Conservation (phyloP, 2,888 invertebrate genomes). For the Acanthopleura granulata region DNA sequence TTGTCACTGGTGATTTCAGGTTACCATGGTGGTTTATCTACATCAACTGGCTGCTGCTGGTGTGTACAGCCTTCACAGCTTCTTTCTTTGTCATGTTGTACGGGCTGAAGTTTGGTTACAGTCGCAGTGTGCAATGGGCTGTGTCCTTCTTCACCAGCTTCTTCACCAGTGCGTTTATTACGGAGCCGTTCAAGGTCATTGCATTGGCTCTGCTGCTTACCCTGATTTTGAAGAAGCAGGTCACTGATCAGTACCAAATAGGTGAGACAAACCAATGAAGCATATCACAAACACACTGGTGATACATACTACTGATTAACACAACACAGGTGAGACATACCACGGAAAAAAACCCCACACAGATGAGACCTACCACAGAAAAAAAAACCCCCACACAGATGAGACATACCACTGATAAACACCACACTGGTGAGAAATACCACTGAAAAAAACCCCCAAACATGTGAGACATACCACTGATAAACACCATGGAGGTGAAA, state of each 20-base stretch:
- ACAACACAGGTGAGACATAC: too few relatives aligned
- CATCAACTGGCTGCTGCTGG: slow-evolving; percentile 48
- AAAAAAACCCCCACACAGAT: too few relatives aligned
- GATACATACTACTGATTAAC: too few relatives aligned
- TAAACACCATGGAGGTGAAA: too few relatives aligned
- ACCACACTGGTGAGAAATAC: too few relatives aligned
- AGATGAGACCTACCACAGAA: too few relatives aligned
- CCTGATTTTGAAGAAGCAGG: slow-evolving; percentile 1
- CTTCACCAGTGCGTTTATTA: slow-evolving; percentile 46
- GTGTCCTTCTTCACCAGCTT: slow-evolving; percentile 58
- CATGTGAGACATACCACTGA: too few relatives aligned
- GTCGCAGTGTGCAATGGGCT: slow-evolving; percentile 54
- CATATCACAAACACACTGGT: too few relatives aligned
- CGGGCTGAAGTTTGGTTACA: slow-evolving; percentile 58
- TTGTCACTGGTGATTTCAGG: slow-evolving; percentile 33
- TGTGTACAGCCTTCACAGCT: slow-evolving; percentile 38
- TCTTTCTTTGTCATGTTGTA: slow-evolving; percentile 61
- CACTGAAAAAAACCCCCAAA: too few relatives aligned
- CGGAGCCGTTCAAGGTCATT: slow-evolving; percentile 53
- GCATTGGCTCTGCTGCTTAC: slow-evolving; percentile 42
- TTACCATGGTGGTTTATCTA: slow-evolving; percentile 63
- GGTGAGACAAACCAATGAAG: neutral
- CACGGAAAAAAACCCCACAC: too few relatives aligned
- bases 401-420: too few relatives aligned
- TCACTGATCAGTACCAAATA: neutral